Evolutionary conservation across 2,797 vertebrate species (phyloP).

Genomic region (Astyanax mexicanus): DNA sequence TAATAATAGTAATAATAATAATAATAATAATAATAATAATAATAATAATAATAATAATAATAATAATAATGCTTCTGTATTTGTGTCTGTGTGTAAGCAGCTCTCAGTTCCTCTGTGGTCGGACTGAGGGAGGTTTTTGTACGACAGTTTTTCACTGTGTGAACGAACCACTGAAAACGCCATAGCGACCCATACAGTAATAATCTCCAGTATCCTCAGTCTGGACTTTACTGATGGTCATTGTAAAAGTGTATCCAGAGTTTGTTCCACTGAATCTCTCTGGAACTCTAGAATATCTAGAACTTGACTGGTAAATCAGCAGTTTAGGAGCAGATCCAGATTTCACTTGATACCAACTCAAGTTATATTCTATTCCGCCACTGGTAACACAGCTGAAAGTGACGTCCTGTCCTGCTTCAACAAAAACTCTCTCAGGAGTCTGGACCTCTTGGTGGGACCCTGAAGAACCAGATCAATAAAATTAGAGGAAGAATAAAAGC

Average conservation of each 20-base stretch:
- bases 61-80: no score
- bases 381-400: not conserved
- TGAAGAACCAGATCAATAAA: not conserved
- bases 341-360: not conserved
- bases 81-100: not conserved
- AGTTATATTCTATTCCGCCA: not conserved
- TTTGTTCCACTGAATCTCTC: not conserved
- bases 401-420: not conserved
- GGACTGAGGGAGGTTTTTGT: not conserved
- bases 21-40: no score
- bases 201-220: not conserved
- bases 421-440: not conserved
- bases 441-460: constrained; percentile 2
- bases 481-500: not conserved
- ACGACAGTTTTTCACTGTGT: not conserved
- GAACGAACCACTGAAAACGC: not conserved
- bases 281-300: not conserved
- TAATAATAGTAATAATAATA: no score
- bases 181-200: not conserved
- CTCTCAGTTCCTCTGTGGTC: not conserved
- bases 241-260: not conserved
- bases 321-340: constrained; percentile 1
- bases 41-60: no score
- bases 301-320: not conserved
- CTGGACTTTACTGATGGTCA: not conserved